A percentile compares a stretch with the other conserved stretches of the same genome.
phyloP scores from a whole-genome alignment of 2,888 invertebrate species.

The Ceraclea dissimilis region DNA sequence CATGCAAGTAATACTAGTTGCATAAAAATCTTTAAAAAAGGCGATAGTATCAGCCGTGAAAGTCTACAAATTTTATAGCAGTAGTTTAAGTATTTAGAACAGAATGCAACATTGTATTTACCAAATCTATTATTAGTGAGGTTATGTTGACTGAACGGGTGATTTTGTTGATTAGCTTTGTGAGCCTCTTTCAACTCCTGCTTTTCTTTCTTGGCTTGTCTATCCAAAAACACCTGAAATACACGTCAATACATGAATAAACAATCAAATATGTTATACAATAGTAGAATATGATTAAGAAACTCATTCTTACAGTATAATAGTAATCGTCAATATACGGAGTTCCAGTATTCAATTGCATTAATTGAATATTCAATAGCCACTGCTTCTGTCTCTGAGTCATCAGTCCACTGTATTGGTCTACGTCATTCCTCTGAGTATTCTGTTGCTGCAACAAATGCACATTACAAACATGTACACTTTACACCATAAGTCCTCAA shows the following conservation, averaged over 20 bases:
- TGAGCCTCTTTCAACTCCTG: conserved; percentile 53
- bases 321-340: conserved; percentile 98
- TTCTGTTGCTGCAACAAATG: conserved; percentile 6
- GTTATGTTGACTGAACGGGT: conserved; percentile 40
- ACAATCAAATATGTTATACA: not conserved
- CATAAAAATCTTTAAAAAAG: no score
- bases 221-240: conserved; percentile 55
- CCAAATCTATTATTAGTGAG: conserved; percentile 21
- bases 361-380: conserved; percentile 89
- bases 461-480: not conserved
- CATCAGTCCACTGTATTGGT: conserved; percentile 91
- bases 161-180: conserved; percentile 57
- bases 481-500: no score
- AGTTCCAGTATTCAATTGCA: conserved; percentile 89
- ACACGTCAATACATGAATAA: not conserved
- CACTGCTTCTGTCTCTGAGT: conserved; percentile 90
- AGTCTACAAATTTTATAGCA: no score
- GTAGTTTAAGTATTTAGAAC: no score
- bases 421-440: conserved; percentile 31
- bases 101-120: no score
- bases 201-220: conserved; percentile 53
- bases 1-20: no score
- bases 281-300: not conserved
- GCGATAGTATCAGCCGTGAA: no score
- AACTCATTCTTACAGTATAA: conserved; percentile 61